Conservation (phyloP, 2,888 invertebrate species). For the Synergus gifuensis region DNA sequence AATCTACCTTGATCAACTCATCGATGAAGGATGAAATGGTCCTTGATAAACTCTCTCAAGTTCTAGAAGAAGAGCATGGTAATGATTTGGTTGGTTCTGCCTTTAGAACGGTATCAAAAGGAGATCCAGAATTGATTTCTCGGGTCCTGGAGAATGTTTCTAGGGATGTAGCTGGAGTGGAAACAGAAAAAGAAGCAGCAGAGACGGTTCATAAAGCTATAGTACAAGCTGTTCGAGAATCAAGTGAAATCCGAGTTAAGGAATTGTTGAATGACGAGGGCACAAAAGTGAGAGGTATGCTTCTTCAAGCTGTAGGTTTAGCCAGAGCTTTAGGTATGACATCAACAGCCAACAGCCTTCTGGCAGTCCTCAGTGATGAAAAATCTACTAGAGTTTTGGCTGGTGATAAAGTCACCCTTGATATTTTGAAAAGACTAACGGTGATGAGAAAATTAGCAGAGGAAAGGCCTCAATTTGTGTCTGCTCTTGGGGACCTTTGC, state of each 20-base stretch:
- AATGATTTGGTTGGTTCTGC: constrained; percentile 82
- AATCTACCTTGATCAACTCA: constrained; percentile 80
- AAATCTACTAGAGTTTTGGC: constrained; percentile 80
- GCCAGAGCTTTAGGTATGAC: constrained; percentile 85
- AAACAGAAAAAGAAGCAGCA: constrained; percentile 83
- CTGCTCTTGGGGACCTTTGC: constrained; percentile 82
- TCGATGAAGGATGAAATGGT: constrained; percentile 80
- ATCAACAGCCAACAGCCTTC: constrained; percentile 81
- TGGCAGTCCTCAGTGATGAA: constrained; percentile 80
- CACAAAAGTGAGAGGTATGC: constrained; percentile 76
- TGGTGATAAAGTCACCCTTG: constrained; percentile 81
- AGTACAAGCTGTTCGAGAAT: constrained; percentile 82
- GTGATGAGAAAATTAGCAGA: constrained; percentile 87
- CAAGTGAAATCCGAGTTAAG: constrained; percentile 81
- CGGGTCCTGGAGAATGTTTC: constrained; percentile 82
- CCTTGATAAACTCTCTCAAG: constrained; percentile 82
- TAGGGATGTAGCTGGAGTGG: constrained; percentile 81
- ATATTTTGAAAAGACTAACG: constrained; percentile 84
- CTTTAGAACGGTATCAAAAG: constrained; percentile 83
- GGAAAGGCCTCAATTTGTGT: constrained; percentile 82
- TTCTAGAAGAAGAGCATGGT: constrained; percentile 80
- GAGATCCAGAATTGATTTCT: constrained; percentile 81
- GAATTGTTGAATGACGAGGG: constrained; percentile 79
- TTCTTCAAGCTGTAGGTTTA: constrained; percentile 84
- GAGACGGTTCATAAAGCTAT: constrained; percentile 85